Conservation (phyloP, 2,113 vertebrate species). For the Gallinago paraguaiae region DNA sequence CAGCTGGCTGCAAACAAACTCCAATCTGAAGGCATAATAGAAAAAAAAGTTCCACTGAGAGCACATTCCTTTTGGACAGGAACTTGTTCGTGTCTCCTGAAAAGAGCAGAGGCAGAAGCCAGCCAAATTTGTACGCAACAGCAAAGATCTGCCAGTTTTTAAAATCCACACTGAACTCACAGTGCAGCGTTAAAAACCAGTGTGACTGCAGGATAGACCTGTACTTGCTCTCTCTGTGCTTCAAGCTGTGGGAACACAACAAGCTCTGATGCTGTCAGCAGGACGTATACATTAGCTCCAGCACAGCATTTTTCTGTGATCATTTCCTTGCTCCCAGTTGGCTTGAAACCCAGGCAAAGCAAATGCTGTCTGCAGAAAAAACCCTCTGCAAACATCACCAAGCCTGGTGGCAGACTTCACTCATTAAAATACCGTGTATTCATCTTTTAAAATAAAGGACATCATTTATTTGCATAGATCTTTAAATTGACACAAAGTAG, state of each 20-base stretch:
- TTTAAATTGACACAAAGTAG: neutral
- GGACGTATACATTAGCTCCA: neutral
- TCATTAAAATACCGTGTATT: neutral
- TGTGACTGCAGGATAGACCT: neutral
- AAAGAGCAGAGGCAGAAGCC: conserved; percentile 5
- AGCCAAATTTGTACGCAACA: neutral
- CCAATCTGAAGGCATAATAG: neutral
- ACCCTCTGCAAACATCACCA: neutral
- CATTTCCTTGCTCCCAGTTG: neutral
- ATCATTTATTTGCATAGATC: neutral
- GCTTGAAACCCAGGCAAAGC: conserved; percentile 13
- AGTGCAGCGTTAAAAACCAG: neutral
- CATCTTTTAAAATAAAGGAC: neutral
- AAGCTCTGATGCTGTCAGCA: conserved; percentile 19
- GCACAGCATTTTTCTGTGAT: neutral
- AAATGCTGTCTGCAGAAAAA: neutral
- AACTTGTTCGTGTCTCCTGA: neutral
- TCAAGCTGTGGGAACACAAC: conserved; percentile 19
- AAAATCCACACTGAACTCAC: neutral
- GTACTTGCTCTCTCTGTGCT: neutral
- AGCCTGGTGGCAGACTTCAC: neutral
- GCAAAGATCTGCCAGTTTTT: neutral
- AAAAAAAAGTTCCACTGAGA: neutral
- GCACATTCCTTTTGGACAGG: neutral
- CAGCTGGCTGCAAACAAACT: conserved; percentile 2